Evolutionary conservation across 1,140 invertebrate species (phyloP).

Genomic region (Calosoma granatense): DNA sequence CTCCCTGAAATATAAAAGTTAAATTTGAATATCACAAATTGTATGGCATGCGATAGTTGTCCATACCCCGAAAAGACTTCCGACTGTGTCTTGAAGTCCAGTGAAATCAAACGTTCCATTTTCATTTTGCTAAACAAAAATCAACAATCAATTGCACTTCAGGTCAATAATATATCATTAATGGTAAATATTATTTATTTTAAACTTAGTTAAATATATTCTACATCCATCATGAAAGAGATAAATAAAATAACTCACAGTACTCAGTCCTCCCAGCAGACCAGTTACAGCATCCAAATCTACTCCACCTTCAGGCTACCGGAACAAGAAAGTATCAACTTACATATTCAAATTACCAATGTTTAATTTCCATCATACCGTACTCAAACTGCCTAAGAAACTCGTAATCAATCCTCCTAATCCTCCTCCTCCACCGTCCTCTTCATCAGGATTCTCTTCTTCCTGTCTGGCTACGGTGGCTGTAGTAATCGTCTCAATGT

Average conservation of each 20-base stretch:
- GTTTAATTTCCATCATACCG: conserved; percentile 19
- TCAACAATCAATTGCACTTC: not conserved
- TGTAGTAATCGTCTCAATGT: not conserved
- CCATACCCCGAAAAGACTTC: conserved; percentile 40
- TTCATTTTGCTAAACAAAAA: conserved; percentile 27
- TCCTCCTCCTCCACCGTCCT: conserved; percentile 19
- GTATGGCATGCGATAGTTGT: not conserved
- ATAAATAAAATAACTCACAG: conserved; percentile 23
- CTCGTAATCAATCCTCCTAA: conserved; percentile 30
- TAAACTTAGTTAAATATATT: not conserved
- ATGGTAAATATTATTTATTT: not conserved
- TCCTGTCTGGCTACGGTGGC: conserved; percentile 18
- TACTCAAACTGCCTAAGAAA: conserved; percentile 36
- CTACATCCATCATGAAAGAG: not conserved
- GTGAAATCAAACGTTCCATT: conserved; percentile 30
- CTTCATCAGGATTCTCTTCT: conserved; percentile 11
- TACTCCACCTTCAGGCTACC: conserved; percentile 29
- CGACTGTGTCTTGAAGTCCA: conserved; percentile 36
- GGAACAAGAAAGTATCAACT: conserved; percentile 15
- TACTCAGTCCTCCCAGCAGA: conserved; percentile 34
- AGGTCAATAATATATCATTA: not conserved
- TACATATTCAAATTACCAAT: conserved; percentile 10
- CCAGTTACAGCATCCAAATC: conserved; percentile 30
- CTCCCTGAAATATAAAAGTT: conserved; percentile 27
- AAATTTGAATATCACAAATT: conserved; percentile 4